Percentiles rank a stretch among this genome's conserved stretches.
Evolutionary conservation across 37 sponge, comb jelly and placozoan genomes (phyloP).

Genomic region (Cliona cf. orientalis): DNA sequence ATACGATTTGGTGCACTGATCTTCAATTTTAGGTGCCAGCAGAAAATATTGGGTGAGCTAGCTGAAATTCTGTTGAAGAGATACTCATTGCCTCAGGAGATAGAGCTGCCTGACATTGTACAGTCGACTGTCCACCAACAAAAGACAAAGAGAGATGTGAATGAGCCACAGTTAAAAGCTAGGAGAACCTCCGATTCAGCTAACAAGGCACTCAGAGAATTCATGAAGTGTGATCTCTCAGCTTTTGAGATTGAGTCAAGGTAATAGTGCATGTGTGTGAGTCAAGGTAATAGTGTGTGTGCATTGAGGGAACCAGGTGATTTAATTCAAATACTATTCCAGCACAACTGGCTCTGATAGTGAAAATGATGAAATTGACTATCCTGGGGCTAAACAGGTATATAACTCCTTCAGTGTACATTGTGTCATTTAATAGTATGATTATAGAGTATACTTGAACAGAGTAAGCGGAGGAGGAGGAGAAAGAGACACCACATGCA

Average conservation of each 20-base stretch:
- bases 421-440: too few relatives aligned
- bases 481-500: too few relatives aligned
- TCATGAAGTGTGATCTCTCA: constrained; percentile 22
- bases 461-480: too few relatives aligned
- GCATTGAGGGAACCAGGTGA: background rate
- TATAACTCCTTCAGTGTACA: too few relatives aligned
- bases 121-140: too few relatives aligned
- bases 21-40: constrained; percentile 32
- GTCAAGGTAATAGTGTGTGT: background rate
- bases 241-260: constrained; percentile 49
- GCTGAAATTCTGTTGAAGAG: constrained; percentile 35
- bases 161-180: background rate
- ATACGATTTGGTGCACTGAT: background rate
- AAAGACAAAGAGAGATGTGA: too few relatives aligned
- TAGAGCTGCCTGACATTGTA: too few relatives aligned
- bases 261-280: background rate
- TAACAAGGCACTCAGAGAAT: constrained; percentile 7
- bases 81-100: too few relatives aligned
- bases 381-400: too few relatives aligned
- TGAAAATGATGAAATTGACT: constrained; percentile 40
- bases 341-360: constrained; percentile 76
- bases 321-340: background rate
- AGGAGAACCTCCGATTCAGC: background rate
- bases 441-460: too few relatives aligned
- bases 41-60: constrained; percentile 16